These are phyloP conservation scores for Cossypha heuglini DNA, from an alignment of 2,797 vertebrate species.

Conservation along the genomic window DNA sequence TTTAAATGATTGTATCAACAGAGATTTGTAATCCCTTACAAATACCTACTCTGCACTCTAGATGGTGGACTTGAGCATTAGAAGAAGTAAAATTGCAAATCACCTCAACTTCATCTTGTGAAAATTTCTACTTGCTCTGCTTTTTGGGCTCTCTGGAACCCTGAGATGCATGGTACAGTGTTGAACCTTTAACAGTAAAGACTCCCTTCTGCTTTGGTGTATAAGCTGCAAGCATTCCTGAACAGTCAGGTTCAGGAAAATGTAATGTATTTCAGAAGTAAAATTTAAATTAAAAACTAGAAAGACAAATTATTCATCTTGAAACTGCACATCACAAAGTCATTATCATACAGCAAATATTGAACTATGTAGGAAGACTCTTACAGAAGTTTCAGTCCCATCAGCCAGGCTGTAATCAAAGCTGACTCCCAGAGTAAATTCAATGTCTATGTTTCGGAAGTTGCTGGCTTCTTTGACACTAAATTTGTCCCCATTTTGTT, in stretches of 20 bases:
- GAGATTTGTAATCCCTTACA: neutral
- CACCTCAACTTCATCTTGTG: neutral
- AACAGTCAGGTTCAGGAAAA: neutral
- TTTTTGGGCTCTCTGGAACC: neutral
- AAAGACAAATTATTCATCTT: neutral
- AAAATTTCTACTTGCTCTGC: neutral
- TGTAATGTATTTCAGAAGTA: neutral
- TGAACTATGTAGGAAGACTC: neutral
- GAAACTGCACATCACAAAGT: neutral
- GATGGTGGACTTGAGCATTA: neutral
- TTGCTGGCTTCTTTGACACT: slow-evolving; percentile 86
- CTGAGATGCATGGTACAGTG: neutral
- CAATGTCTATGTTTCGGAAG: slow-evolving; percentile 86
- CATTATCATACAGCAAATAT: neutral
- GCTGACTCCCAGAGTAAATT: slow-evolving; percentile 85
- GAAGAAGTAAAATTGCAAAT: neutral
- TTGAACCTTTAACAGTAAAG: neutral
- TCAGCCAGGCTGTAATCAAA: slow-evolving; percentile 90
- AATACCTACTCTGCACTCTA: neutral
- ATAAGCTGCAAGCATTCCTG: neutral
- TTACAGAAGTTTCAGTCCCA: slow-evolving; percentile 88
- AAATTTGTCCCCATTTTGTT: slow-evolving; percentile 87
- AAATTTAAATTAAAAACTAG: neutral
- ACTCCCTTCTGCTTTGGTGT: neutral
- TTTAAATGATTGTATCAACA: neutral